These are phyloP conservation scores for Hyles lineata DNA, from an alignment of 2,888 invertebrate species.

Conservation along the genomic window DNA sequence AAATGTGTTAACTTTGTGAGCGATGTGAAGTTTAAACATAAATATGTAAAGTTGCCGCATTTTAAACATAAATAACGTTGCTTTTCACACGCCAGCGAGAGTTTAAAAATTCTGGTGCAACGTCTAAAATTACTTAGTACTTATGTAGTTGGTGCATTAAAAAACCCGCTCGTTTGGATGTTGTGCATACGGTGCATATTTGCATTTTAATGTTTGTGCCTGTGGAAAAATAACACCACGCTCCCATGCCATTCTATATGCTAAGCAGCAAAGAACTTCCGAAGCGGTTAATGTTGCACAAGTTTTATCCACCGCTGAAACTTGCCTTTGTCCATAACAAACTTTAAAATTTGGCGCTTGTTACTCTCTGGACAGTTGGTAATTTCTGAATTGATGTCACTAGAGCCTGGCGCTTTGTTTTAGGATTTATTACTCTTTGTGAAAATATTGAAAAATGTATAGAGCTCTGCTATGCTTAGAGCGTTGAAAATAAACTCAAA, in stretches of 20 bases:
- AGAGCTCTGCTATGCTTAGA: background rate
- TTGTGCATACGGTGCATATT: slow-evolving; percentile 44
- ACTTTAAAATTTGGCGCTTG: slow-evolving; percentile 46
- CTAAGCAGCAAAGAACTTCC: slow-evolving; percentile 62
- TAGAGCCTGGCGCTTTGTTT: slow-evolving; percentile 4
- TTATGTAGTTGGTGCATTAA: slow-evolving; percentile 23
- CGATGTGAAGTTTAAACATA: slow-evolving; percentile 2
- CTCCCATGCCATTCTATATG: slow-evolving; percentile 62
- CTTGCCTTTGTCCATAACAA: slow-evolving; percentile 37
- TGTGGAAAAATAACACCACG: slow-evolving; percentile 63
- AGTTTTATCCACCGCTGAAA: slow-evolving; percentile 55
- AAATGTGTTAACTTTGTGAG: background rate
- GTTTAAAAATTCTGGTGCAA: slow-evolving; percentile 9
- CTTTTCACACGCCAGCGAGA: slow-evolving; percentile 13
- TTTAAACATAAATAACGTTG: slow-evolving; percentile 24
- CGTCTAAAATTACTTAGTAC: slow-evolving; percentile 17
- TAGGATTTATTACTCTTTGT: background rate
- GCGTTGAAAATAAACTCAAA: no score
- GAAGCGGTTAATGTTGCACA: slow-evolving; percentile 54
- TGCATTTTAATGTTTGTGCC: slow-evolving; percentile 66
- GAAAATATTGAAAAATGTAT: background rate
- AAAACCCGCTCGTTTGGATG: slow-evolving; percentile 17
- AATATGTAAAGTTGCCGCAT: slow-evolving; percentile 3
- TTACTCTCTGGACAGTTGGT: slow-evolving; percentile 35
- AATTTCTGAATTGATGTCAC: background rate